Percentiles rank a stretch among this genome's conserved stretches.
These are phyloP conservation scores for Zosterops japonicus DNA, from an alignment of 2,113 vertebrate species.

Conservation along the genomic window DNA sequence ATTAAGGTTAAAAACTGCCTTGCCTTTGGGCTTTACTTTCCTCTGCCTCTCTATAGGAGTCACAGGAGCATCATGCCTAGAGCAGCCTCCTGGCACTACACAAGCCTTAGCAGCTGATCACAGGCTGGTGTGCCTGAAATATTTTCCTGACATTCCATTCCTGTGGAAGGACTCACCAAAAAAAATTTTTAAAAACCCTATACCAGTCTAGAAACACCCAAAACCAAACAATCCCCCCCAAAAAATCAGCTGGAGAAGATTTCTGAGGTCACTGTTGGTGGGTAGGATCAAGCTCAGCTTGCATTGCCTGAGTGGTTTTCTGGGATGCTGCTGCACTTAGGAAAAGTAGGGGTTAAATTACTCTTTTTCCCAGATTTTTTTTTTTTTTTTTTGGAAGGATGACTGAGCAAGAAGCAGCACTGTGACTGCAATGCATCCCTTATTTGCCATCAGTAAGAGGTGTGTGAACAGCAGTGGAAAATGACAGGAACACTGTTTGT, in stretches of 20 bases:
- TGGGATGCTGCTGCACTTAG: neutral
- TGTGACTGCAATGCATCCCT: slow-evolving; percentile 1
- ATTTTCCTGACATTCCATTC: neutral
- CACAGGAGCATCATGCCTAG: neutral
- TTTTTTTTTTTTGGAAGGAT: slow-evolving; percentile 15
- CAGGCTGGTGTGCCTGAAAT: neutral
- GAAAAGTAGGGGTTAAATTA: neutral
- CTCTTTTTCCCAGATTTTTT: neutral
- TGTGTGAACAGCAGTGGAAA: neutral
- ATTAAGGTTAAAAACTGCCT: slow-evolving; percentile 18
- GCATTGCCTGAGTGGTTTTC: neutral
- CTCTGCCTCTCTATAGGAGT: slow-evolving; percentile 2
- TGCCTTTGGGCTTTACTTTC: slow-evolving; percentile 14
- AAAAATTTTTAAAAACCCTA: neutral
- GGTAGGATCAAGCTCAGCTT: neutral
- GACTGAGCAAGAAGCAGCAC: slow-evolving; percentile 5
- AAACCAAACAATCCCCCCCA: neutral
- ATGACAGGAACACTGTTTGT: neutral
- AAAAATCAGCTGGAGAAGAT: neutral
- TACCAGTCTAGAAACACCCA: neutral
- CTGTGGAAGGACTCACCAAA: neutral
- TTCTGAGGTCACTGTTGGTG: neutral
- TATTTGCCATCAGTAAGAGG: neutral
- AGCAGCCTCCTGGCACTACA: slow-evolving; percentile 4
- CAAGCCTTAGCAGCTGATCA: neutral